A percentile compares a stretch with the other conserved stretches of the same genome.
Evolutionary conservation across 2,113 vertebrate species (phyloP).

Genomic region (Pygoscelis antarcticus): DNA sequence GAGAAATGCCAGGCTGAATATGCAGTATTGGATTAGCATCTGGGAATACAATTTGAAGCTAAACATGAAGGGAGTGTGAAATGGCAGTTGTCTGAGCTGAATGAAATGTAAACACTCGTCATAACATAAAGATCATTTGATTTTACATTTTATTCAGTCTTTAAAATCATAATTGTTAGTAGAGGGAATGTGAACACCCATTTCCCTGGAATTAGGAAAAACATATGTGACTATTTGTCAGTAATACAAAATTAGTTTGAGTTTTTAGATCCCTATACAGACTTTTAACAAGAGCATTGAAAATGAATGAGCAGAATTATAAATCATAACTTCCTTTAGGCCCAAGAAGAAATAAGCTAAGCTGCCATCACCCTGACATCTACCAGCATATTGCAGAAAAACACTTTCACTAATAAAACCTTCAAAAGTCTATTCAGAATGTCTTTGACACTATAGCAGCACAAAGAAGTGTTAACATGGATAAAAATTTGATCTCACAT

Average conservation of each 20-base stretch:
- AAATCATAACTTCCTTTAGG: not conserved
- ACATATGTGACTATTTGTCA: not conserved
- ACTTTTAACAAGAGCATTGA: not conserved
- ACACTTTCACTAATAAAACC: not conserved
- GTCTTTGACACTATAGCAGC: not conserved
- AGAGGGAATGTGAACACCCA: not conserved
- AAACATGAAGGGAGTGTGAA: not conserved
- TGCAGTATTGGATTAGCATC: not conserved
- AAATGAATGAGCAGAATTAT: not conserved
- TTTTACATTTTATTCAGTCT: not conserved
- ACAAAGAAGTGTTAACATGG: not conserved
- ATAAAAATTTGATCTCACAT: not conserved
- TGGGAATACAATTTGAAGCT: not conserved
- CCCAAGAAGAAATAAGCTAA: not conserved
- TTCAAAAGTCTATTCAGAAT: not conserved
- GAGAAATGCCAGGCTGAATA: not conserved
- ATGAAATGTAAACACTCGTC: not conserved
- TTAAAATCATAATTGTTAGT: not conserved
- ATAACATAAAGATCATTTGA: not conserved
- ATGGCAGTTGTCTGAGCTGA: not conserved
- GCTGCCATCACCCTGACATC: not conserved
- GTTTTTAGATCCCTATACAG: not conserved
- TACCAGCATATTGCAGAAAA: not conserved
- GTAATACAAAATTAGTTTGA: not conserved
- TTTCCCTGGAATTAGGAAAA: not conserved